These are phyloP conservation scores for Drosophila subobscura DNA, from an alignment of 1,140 invertebrate species.

Conservation along the genomic window DNA sequence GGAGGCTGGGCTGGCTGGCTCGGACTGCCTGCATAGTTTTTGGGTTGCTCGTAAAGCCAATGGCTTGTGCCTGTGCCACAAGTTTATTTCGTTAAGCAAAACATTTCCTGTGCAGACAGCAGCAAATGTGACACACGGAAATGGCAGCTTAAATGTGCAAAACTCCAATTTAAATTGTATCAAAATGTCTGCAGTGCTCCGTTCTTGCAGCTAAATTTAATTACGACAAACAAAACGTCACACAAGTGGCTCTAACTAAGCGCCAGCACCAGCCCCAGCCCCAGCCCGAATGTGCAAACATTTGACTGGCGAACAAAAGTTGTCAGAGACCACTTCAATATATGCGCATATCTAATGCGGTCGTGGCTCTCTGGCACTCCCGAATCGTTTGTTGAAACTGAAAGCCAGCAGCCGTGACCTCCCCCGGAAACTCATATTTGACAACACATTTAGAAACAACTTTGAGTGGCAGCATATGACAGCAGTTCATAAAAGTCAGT, in stretches of 20 bases:
- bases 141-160: conserved; percentile 9
- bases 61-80: conserved; percentile 57
- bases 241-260: conserved; percentile 71
- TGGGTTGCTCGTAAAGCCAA: conserved; percentile 31
- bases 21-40: neutral
- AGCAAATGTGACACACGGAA: conserved; percentile 41
- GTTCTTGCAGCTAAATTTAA: conserved; percentile 46
- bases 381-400: conserved; percentile 23
- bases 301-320: conserved; percentile 60
- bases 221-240: conserved; percentile 61
- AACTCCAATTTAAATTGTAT: conserved; percentile 54
- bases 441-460: conserved; percentile 13
- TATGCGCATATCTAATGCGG: conserved; percentile 72
- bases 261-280: conserved; percentile 32
- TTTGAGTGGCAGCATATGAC: conserved; percentile 2
- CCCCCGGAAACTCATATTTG: conserved; percentile 29
- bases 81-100: conserved; percentile 71
- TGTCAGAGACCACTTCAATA: conserved; percentile 42
- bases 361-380: conserved; percentile 5
- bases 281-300: conserved; percentile 10
- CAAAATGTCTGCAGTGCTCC: conserved; percentile 24
- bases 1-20: too few species aligned
- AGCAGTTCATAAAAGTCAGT: conserved; percentile 48
- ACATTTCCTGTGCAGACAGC: conserved; percentile 35
- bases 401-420: conserved; percentile 8